Percentiles rank a stretch among this genome's conserved stretches.
Conservation (phyloP, 2,113 vertebrate species). For the Poeciliopsis prolifica region DNA sequence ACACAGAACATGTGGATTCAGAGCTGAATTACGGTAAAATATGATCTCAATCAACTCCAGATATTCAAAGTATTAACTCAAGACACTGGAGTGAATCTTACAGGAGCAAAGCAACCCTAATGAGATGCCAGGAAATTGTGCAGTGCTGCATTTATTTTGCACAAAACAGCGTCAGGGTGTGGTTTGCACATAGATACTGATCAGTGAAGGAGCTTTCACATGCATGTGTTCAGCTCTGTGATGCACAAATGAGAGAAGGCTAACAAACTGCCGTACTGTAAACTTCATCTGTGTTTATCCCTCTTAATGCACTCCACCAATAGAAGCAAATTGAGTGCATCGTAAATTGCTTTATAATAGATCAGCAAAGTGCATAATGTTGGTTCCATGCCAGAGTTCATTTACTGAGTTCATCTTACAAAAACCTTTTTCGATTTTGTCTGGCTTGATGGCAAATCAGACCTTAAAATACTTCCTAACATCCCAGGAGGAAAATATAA, state of each 20-base stretch:
- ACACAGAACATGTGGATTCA: background rate
- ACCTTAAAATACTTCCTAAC: constrained; percentile 31
- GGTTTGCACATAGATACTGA: background rate
- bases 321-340: constrained; percentile 33
- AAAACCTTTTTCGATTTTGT: constrained; percentile 40
- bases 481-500: constrained; percentile 30
- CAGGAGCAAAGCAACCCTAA: background rate
- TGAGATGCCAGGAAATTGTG: background rate
- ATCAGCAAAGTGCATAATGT: constrained; percentile 44
- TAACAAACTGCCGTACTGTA: constrained; percentile 15
- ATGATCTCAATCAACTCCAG: too few relatives aligned
- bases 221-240: background rate
- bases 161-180: background rate
- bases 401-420: constrained; percentile 38
- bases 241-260: background rate
- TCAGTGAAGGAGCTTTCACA: background rate
- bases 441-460: constrained; percentile 19
- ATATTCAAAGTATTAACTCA: background rate
- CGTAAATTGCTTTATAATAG: constrained; percentile 44
- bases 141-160: background rate
- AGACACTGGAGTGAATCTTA: background rate
- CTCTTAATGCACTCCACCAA: constrained; percentile 24
- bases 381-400: constrained; percentile 33
- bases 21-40: background rate
- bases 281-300: constrained; percentile 13